Percentiles rank a stretch among this genome's conserved stretches.
phyloP scores from a whole-genome alignment of 2,113 vertebrate genomes.

The Salminus brasiliensis region DNA sequence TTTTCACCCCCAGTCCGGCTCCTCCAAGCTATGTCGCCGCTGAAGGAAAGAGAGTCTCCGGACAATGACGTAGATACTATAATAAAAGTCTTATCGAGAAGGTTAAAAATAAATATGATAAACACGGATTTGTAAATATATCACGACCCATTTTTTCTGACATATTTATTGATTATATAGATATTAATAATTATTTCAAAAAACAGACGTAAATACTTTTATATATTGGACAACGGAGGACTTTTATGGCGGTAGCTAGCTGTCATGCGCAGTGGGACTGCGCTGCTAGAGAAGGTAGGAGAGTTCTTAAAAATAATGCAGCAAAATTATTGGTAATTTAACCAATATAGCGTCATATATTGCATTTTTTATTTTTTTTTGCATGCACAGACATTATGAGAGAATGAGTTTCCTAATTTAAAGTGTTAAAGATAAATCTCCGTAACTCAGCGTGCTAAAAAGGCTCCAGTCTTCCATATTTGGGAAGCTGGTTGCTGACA shows the following conservation, averaged over 20 bases:
- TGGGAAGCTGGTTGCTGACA: too few species aligned
- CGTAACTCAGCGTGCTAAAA: background rate
- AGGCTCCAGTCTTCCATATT: background rate
- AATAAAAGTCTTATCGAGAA: background rate
- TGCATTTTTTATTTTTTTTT: background rate
- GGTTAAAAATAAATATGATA: too few species aligned
- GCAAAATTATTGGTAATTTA: background rate
- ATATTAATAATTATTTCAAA: background rate
- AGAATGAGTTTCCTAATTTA: background rate
- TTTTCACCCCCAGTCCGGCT: background rate
- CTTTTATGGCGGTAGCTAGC: background rate
- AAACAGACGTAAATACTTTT: background rate
- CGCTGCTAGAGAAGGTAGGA: background rate
- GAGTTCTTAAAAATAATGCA: background rate
- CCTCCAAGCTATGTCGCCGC: background rate
- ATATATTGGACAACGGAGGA: background rate
- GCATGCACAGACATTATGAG: too few species aligned
- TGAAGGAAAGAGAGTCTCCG: background rate
- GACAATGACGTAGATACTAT: background rate
- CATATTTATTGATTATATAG: background rate
- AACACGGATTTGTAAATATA: too few species aligned
- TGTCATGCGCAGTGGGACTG: constrained; percentile 3
- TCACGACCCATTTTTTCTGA: too few species aligned
- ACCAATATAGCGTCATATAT: background rate
- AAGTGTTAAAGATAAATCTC: background rate